Evolutionary conservation across 2,113 vertebrate species (phyloP).

Genomic region (Rattus norvegicus): GRCr8 NC_086033.1:16658001-16658500

Average conservation of each 20-base stretch:
- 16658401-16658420: conserved; percentile 21
- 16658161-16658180: no score
- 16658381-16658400: not conserved
- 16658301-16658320: no score
- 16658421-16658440: not conserved
- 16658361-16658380: conserved; percentile 9
- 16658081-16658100: not conserved
- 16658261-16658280: no score
- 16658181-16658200: no score
- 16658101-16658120: not conserved
- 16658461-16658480: not conserved
- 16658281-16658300: no score
- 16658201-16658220: no score
- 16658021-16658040: not conserved
- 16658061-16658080: not conserved
- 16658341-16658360: not conserved
- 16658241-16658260: no score
- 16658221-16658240: no score
- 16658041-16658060: not conserved
- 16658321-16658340: not conserved
- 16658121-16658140: no score
- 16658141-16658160: no score
- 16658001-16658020: not conserved
- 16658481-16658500: not conserved
- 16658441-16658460: not conserved